These are phyloP conservation scores for Chanos chanos DNA, from an alignment of 2,797 vertebrate species.

Conservation along the genomic window DNA sequence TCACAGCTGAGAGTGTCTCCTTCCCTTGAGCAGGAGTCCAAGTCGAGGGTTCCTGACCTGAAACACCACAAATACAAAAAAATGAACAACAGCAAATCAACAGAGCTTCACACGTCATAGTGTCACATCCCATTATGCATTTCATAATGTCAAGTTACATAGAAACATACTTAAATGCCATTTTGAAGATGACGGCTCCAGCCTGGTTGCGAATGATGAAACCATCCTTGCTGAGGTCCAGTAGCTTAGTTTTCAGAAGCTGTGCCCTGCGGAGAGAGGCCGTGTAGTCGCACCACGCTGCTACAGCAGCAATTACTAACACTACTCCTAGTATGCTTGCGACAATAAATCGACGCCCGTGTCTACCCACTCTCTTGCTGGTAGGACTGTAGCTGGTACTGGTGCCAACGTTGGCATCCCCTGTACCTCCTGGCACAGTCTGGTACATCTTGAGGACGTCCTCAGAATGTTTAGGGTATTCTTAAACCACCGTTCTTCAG, in stretches of 20 bases:
- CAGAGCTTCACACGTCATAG: not conserved
- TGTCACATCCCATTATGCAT: not conserved
- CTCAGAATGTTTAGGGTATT: not conserved
- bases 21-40: slow-evolving; percentile 88
- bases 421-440: slow-evolving; percentile 67
- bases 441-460: slow-evolving; percentile 66
- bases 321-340: slow-evolving; percentile 73
- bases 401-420: slow-evolving; percentile 47
- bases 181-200: slow-evolving; percentile 76
- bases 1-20: slow-evolving; percentile 79
- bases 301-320: slow-evolving; percentile 76
- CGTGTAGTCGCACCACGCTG: slow-evolving; percentile 90
- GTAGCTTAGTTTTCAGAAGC: slow-evolving; percentile 74
- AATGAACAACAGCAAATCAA: not conserved
- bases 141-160: not conserved
- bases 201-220: slow-evolving; percentile 85
- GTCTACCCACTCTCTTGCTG: slow-evolving; percentile 62
- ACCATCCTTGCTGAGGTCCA: slow-evolving; percentile 83
- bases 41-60: slow-evolving; percentile 80
- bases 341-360: slow-evolving; percentile 73
- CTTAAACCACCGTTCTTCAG: no score
- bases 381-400: slow-evolving; percentile 58
- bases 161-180: slow-evolving; percentile 76
- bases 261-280: slow-evolving; percentile 83
- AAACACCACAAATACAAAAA: not conserved